Conservation (phyloP, 2,797 vertebrate genomes). For the Argentina silus region DNA sequence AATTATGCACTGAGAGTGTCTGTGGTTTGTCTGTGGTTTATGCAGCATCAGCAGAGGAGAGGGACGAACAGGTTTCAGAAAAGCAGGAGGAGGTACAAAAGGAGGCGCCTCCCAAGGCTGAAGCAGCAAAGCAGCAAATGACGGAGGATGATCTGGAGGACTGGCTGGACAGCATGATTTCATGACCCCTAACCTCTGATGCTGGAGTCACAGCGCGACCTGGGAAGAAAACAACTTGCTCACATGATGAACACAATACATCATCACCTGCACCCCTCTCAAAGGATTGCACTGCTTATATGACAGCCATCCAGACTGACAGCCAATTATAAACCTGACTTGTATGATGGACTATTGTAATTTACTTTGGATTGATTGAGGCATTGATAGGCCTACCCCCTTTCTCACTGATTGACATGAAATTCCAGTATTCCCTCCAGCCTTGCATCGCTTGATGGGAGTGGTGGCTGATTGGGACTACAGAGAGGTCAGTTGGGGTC, state of each 20-base stretch:
- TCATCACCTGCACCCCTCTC: background rate
- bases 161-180: slow-evolving; percentile 97
- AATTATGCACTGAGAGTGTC: background rate
- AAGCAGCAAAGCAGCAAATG: slow-evolving; percentile 60
- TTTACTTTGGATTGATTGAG: background rate
- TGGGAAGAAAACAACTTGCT: background rate
- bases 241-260: background rate
- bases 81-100: slow-evolving; percentile 30
- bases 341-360: background rate
- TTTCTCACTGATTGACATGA: background rate
- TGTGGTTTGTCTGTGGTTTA: background rate
- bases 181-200: slow-evolving; percentile 57
- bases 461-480: background rate
- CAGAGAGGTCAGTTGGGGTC: background rate
- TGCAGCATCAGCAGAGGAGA: slow-evolving; percentile 44
- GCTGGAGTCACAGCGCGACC: background rate
- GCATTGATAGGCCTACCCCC: background rate
- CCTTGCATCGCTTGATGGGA: background rate
- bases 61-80: background rate
- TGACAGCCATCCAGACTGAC: background rate
- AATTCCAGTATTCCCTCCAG: background rate
- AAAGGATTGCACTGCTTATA: background rate
- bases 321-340: slow-evolving; percentile 2
- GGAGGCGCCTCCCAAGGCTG: slow-evolving; percentile 27
- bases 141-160: slow-evolving; percentile 90